Evolutionary conservation across 2,797 vertebrate species (phyloP).

Genomic region (Centroberyx gerrardi): DNA sequence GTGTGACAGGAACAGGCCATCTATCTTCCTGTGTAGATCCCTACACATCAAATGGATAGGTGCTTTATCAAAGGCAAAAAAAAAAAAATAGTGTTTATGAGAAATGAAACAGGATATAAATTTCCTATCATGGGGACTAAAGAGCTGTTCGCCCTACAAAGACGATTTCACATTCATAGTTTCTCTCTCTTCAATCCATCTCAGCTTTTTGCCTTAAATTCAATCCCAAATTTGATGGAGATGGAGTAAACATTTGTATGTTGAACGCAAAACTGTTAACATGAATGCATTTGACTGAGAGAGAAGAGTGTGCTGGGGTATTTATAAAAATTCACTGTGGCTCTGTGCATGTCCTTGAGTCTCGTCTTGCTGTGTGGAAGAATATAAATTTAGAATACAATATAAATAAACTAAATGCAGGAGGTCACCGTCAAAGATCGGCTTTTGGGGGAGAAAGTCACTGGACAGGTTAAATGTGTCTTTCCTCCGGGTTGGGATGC

Average conservation of each 20-base stretch:
- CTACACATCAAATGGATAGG: slow-evolving; percentile 30
- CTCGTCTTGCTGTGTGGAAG: too few relatives aligned
- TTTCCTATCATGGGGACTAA: slow-evolving; percentile 7
- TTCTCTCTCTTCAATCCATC: neutral
- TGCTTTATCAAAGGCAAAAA: slow-evolving; percentile 46
- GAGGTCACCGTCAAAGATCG: too few relatives aligned
- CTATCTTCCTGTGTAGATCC: slow-evolving; percentile 24
- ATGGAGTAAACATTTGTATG: neutral
- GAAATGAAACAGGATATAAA: slow-evolving; percentile 18
- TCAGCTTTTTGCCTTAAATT: neutral
- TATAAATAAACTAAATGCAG: too few relatives aligned
- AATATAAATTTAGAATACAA: too few relatives aligned
- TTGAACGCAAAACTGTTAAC: slow-evolving; percentile 1
- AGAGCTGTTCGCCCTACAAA: neutral
- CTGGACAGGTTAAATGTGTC: too few relatives aligned
- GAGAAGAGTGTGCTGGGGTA: slow-evolving; percentile 15
- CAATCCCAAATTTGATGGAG: neutral
- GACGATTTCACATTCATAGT: slow-evolving; percentile 3
- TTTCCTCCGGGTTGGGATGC: too few relatives aligned
- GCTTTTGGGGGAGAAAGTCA: too few relatives aligned
- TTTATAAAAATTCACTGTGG: slow-evolving; percentile 20
- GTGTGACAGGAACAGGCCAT: slow-evolving; percentile 48
- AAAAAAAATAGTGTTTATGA: slow-evolving; percentile 41
- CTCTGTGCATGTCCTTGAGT: slow-evolving; percentile 11
- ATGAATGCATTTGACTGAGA: slow-evolving; percentile 11